phyloP scores from a whole-genome alignment of 53 echinoderm and acorn worm species.

The Echinometra lucunter region DNA sequence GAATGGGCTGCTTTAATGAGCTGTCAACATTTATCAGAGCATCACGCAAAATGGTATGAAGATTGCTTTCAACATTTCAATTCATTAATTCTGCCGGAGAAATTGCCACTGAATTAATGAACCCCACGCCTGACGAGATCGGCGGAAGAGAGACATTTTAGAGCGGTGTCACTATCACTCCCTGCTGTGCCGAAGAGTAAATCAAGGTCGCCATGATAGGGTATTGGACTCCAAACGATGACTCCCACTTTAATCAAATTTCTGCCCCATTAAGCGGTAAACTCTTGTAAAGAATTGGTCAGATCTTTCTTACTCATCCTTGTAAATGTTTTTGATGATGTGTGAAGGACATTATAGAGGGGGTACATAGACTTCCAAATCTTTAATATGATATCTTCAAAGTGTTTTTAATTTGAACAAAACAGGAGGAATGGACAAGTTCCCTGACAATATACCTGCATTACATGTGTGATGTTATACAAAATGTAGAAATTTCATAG shows the following conservation, averaged over 20 bases:
- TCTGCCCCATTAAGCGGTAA: slow-evolving; percentile 39
- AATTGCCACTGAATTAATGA: slow-evolving; percentile 22
- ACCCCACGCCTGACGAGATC: background rate
- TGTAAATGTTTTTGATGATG: slow-evolving; percentile 28
- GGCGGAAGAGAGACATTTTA: slow-evolving; percentile 29
- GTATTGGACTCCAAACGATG: background rate
- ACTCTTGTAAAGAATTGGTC: slow-evolving; percentile 33
- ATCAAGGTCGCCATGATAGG: slow-evolving; percentile 31
- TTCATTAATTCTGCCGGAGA: slow-evolving; percentile 29
- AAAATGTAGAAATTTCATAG: no score
- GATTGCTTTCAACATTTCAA: slow-evolving; percentile 33
- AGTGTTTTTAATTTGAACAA: background rate
- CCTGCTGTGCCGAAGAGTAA: background rate
- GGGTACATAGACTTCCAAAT: background rate
- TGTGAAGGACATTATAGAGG: slow-evolving; percentile 14
- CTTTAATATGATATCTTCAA: background rate
- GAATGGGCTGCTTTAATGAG: slow-evolving; percentile 16
- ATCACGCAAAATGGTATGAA: background rate
- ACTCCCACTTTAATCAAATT: slow-evolving; percentile 11
- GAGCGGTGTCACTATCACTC: slow-evolving; percentile 14
- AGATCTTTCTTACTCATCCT: slow-evolving; percentile 3
- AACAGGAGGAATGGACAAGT: background rate
- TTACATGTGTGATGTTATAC: no score
- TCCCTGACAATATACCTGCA: background rate
- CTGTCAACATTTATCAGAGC: background rate